Conservation (phyloP, 2,797 vertebrate genomes). For the Aplochiton taeniatus region DNA sequence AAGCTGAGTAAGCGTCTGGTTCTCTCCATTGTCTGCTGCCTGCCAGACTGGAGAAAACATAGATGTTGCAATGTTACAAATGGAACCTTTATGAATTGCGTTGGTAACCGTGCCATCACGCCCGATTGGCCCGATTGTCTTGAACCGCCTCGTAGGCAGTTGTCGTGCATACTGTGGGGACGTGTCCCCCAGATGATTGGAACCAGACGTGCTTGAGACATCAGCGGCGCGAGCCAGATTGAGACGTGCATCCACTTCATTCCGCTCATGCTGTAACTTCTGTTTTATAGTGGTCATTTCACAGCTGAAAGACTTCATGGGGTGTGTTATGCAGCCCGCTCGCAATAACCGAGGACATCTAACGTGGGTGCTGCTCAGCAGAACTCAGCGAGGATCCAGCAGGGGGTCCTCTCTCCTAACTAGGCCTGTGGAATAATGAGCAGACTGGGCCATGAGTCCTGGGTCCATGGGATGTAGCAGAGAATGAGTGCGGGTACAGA, state of each 20-base stretch:
- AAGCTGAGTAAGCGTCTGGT: constrained; percentile 21
- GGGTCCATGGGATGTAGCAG: background rate
- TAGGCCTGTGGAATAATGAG: too few species aligned
- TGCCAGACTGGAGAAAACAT: constrained; percentile 43
- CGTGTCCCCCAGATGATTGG: constrained; percentile 55
- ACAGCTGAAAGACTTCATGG: constrained; percentile 1
- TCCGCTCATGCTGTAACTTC: constrained; percentile 15
- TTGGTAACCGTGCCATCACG: constrained; percentile 53
- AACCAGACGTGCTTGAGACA: constrained; percentile 47
- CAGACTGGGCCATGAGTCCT: background rate
- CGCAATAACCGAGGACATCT: constrained; percentile 35
- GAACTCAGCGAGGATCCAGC: too few species aligned
- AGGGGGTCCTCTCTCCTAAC: too few species aligned
- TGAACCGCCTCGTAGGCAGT: constrained; percentile 63
- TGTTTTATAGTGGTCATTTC: background rate
- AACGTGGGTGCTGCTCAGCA: constrained; percentile 3
- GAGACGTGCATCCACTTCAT: constrained; percentile 13
- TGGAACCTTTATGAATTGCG: constrained; percentile 5
- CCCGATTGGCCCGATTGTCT: constrained; percentile 34
- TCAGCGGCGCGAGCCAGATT: constrained; percentile 31
- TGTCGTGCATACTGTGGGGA: constrained; percentile 37
- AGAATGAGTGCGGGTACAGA: constrained; percentile 14
- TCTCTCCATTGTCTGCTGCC: constrained; percentile 16
- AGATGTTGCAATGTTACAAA: constrained; percentile 11
- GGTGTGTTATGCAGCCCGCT: constrained; percentile 14